Evolutionary conservation across 2,888 invertebrate species (phyloP).

Genomic region (Sipha maydis): DNA sequence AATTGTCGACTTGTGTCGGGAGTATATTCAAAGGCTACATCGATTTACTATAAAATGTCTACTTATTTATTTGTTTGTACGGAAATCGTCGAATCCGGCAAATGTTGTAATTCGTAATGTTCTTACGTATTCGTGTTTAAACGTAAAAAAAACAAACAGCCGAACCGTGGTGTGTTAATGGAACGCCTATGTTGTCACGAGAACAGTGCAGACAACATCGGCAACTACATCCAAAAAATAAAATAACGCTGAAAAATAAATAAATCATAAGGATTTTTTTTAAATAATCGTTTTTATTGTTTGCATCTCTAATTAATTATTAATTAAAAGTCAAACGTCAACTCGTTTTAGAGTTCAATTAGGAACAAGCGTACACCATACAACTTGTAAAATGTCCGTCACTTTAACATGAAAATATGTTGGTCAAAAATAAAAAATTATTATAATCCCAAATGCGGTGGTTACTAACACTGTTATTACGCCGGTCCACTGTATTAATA

Average conservation of each 20-base stretch:
- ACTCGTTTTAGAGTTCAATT: neutral
- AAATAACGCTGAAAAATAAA: neutral
- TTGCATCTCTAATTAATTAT: neutral
- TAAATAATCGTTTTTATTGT: neutral
- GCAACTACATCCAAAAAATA: neutral
- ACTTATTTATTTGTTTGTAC: neutral
- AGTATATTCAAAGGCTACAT: conserved; percentile 5
- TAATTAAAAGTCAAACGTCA: neutral
- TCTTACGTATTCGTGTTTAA: neutral
- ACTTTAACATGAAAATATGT: too few relatives aligned
- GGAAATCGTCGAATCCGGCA: neutral
- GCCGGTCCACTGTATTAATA: conserved; percentile 37
- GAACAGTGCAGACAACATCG: conserved; percentile 17
- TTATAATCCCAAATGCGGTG: neutral
- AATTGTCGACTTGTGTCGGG: neutral
- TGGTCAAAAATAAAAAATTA: neutral
- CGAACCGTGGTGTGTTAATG: conserved; percentile 6
- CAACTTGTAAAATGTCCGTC: too few relatives aligned
- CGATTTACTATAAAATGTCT: neutral
- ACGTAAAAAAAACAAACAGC: conserved; percentile 34
- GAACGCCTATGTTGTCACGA: conserved; percentile 47
- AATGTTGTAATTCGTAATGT: neutral
- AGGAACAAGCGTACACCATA: neutral
- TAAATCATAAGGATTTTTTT: neutral
- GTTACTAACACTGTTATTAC: conserved; percentile 34